Evolutionary conservation across 2,113 vertebrate species (phyloP).

Genomic region (Acrocephalus kingi): DNA sequence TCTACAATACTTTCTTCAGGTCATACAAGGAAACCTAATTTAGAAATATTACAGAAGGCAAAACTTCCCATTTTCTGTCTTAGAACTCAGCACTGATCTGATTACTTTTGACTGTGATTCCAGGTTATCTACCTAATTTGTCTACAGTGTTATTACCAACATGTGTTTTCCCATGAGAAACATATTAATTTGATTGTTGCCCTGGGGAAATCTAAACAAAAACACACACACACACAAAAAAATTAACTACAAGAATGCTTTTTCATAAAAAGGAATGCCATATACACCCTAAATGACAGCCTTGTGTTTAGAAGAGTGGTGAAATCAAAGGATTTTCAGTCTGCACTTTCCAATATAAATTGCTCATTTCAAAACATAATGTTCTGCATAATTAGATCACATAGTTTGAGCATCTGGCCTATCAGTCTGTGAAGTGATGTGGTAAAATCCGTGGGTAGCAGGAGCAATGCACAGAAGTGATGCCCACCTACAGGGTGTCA

Average conservation of each 20-base stretch:
- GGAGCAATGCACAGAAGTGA: not conserved
- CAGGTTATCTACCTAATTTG: slow-evolving; percentile 60
- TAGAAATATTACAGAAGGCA: slow-evolving; percentile 13
- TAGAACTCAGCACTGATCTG: slow-evolving; percentile 4
- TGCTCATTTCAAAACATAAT: slow-evolving; percentile 18
- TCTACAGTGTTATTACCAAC: slow-evolving; percentile 23
- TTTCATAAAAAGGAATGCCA: not conserved
- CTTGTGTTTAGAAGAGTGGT: not conserved
- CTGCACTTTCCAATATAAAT: slow-evolving; percentile 7
- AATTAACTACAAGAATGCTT: not conserved
- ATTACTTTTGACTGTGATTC: slow-evolving; percentile 55
- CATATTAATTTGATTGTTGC: slow-evolving; percentile 32
- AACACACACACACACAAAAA: not conserved
- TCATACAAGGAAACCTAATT: slow-evolving; percentile 21
- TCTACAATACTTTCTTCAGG: not conserved
- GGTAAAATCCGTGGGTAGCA: not conserved
- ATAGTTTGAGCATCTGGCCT: slow-evolving; percentile 11
- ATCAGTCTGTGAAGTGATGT: not conserved
- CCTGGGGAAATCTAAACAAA: slow-evolving; percentile 34
- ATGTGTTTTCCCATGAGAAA: slow-evolving; percentile 53
- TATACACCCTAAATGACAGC: not conserved
- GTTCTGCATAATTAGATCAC: slow-evolving; percentile 41
- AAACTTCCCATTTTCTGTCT: slow-evolving; percentile 4
- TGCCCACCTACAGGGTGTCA: not conserved
- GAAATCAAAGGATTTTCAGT: slow-evolving; percentile 34